Percentiles rank a stretch among this genome's conserved stretches.
Conservation (phyloP, 2,888 invertebrate species). For the Drosophila austrosaltans region DNA sequence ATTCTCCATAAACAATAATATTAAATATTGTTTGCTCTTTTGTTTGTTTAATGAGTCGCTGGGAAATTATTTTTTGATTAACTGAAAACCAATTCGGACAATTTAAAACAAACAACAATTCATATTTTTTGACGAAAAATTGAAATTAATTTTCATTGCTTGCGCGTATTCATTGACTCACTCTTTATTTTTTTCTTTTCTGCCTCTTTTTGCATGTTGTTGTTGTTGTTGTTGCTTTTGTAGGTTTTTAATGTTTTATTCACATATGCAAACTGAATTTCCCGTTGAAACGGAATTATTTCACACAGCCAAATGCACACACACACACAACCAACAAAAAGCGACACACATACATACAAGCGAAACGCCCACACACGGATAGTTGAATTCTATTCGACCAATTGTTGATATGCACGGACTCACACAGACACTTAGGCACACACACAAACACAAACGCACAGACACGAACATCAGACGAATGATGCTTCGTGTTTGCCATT, state of each 20-base stretch:
- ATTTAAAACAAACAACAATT: background rate
- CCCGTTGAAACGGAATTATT: slow-evolving; percentile 63
- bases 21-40: slow-evolving; percentile 10
- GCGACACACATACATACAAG: slow-evolving; percentile 17
- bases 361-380: slow-evolving; percentile 24
- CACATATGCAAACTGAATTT: slow-evolving; percentile 79
- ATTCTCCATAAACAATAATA: background rate
- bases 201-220: slow-evolving; percentile 37
- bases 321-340: slow-evolving; percentile 16
- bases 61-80: slow-evolving; percentile 15
- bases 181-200: slow-evolving; percentile 11
- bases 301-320: slow-evolving; percentile 41
- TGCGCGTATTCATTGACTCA: background rate
- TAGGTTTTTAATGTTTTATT: slow-evolving; percentile 64
- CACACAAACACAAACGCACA: slow-evolving; percentile 18
- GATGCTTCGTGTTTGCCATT: slow-evolving; percentile 48
- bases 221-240: slow-evolving; percentile 14
- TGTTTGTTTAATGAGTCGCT: slow-evolving; percentile 15
- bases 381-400: slow-evolving; percentile 66
- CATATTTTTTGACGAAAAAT: slow-evolving; percentile 9
- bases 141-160: slow-evolving; percentile 22
- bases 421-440: slow-evolving; percentile 47
- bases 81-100: slow-evolving; percentile 7
- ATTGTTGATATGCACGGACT: slow-evolving; percentile 76
- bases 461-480: slow-evolving; percentile 45